Evolutionary conservation across 2,113 vertebrate genomes (phyloP).

Genomic region (Callospermophilus lateralis): DNA sequence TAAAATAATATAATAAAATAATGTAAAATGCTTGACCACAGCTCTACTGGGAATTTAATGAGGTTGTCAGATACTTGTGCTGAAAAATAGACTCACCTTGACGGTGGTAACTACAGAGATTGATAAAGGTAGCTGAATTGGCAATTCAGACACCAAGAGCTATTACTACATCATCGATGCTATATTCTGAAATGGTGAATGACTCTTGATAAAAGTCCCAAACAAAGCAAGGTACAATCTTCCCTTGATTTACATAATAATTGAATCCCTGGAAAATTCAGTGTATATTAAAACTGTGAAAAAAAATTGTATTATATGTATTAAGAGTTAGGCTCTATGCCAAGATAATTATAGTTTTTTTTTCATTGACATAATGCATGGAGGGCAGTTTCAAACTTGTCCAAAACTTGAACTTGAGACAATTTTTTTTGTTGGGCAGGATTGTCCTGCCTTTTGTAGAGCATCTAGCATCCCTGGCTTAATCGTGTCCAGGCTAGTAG

Average conservation of each 20-base stretch:
- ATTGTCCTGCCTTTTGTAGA: neutral
- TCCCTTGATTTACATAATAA: conserved; percentile 25
- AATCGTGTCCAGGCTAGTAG: neutral
- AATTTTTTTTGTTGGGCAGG: neutral
- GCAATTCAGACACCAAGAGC: neutral
- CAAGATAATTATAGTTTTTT: neutral
- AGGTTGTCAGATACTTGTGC: neutral
- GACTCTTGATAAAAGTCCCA: neutral
- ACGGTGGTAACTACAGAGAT: neutral
- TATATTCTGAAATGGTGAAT: conserved; percentile 53
- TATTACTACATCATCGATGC: neutral
- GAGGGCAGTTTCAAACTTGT: neutral
- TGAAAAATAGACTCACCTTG: neutral
- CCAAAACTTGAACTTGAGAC: neutral
- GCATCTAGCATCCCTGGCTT: neutral
- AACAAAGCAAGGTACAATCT: neutral
- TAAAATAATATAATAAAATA: conserved; percentile 27
- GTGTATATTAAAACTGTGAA: conserved; percentile 14
- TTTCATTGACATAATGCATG: neutral
- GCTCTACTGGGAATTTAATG: neutral
- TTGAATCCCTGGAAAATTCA: conserved; percentile 21
- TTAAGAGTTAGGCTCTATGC: neutral
- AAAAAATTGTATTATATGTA: neutral
- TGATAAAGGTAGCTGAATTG: neutral
- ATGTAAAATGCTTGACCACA: neutral